Percentiles rank a stretch among this genome's conserved stretches.
These are phyloP conservation scores for Pollachius pollachius DNA, from an alignment of 2,113 vertebrate species.

Conservation along the genomic window DNA sequence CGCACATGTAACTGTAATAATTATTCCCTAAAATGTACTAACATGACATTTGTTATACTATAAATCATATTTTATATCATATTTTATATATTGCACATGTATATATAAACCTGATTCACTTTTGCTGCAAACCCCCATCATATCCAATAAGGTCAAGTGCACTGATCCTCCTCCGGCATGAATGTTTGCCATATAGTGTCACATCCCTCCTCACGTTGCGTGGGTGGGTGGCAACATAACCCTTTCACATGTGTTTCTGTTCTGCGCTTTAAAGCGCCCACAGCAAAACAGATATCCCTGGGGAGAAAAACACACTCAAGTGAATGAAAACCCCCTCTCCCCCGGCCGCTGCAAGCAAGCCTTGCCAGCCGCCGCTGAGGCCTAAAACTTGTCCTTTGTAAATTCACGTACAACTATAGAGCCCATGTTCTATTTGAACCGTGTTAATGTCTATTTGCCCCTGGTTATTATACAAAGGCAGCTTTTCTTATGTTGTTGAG, in stretches of 20 bases:
- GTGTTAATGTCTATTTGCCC: background rate
- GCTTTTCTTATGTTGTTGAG: too few relatives aligned
- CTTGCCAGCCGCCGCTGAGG: background rate
- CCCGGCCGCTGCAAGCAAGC: slow-evolving; percentile 1
- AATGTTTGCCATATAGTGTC: slow-evolving; percentile 14
- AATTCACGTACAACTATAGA: slow-evolving; percentile 8
- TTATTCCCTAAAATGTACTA: background rate
- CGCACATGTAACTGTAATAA: background rate
- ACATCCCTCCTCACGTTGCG: slow-evolving; percentile 29
- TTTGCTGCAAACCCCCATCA: too few relatives aligned
- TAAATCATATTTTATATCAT: background rate
- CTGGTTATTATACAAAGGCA: background rate
- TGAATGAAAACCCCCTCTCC: slow-evolving; percentile 12
- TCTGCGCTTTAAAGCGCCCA: slow-evolving; percentile 35
- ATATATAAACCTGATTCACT: background rate
- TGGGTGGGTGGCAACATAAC: slow-evolving; percentile 21
- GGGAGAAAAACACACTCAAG: slow-evolving; percentile 16
- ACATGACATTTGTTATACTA: background rate
- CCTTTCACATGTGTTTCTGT: slow-evolving; percentile 27
- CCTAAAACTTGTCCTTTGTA: slow-evolving; percentile 7
- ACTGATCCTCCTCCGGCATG: too few relatives aligned
- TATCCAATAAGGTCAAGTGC: too few relatives aligned
- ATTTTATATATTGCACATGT: background rate
- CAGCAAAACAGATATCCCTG: slow-evolving; percentile 23
- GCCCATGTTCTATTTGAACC: background rate